Evolutionary conservation across 1,140 invertebrate genomes (phyloP).

Genomic region (Camponotus pennsylvanicus): DNA sequence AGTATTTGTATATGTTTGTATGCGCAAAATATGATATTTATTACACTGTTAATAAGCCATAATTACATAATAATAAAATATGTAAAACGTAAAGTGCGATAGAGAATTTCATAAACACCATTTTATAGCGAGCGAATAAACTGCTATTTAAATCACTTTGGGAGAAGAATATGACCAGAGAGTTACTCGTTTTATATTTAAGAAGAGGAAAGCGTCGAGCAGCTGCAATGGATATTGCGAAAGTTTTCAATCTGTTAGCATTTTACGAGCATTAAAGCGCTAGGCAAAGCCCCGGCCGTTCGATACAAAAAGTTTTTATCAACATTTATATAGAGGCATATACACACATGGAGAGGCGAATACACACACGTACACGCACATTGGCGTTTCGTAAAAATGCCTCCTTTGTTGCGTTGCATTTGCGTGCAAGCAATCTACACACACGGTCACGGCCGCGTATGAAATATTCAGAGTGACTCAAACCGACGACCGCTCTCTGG

Average conservation of each 20-base stretch:
- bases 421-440: slow-evolving; percentile 55
- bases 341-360: slow-evolving; percentile 14
- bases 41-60: not conserved
- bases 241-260: slow-evolving; percentile 62
- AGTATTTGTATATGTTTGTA: not conserved
- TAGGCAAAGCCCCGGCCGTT: slow-evolving; percentile 49
- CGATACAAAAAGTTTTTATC: slow-evolving; percentile 62
- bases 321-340: slow-evolving; percentile 39
- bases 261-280: slow-evolving; percentile 26
- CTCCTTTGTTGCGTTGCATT: slow-evolving; percentile 59
- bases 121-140: not conserved
- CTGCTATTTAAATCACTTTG: not conserved
- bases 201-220: slow-evolving; percentile 48
- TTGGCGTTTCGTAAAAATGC: slow-evolving; percentile 33
- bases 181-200: not conserved
- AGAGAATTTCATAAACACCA: not conserved
- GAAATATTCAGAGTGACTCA: slow-evolving; percentile 62
- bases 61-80: not conserved
- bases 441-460: slow-evolving; percentile 29
- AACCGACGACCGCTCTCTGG: slow-evolving; percentile 29
- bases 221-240: slow-evolving; percentile 64
- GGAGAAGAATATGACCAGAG: not conserved
- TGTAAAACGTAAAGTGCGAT: not conserved
- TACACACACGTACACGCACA: not conserved
- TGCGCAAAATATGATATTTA: not conserved